These are phyloP conservation scores for Orchestia grillus DNA, from an alignment of 1,140 invertebrate species.

Conservation along the genomic window DNA sequence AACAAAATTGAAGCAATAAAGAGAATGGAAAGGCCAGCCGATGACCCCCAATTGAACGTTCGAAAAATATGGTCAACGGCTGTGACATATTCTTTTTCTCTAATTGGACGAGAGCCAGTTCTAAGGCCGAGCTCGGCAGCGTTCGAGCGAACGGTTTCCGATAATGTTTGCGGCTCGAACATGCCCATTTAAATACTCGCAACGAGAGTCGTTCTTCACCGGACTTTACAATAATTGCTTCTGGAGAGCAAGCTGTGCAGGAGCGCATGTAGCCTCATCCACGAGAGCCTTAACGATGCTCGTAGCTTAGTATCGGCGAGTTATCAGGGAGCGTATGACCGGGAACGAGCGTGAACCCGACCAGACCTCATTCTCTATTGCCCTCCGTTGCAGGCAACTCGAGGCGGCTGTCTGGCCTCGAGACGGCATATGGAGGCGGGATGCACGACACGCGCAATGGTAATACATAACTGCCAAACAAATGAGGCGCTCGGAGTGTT, in stretches of 20 bases:
- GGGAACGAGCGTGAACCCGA: background rate
- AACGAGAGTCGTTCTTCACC: slow-evolving; percentile 10
- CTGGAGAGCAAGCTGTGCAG: slow-evolving; percentile 8
- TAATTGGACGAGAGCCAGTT: background rate
- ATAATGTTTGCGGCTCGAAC: slow-evolving; percentile 45
- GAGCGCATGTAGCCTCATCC: slow-evolving; percentile 14
- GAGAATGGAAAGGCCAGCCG: background rate
- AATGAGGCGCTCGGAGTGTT: background rate
- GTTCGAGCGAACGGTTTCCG: slow-evolving; percentile 39
- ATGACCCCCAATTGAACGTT: background rate
- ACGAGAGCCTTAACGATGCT: slow-evolving; percentile 29
- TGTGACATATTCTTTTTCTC: background rate
- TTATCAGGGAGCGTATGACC: background rate
- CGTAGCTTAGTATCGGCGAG: slow-evolving; percentile 18
- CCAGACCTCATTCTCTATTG: background rate
- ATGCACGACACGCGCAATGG: background rate
- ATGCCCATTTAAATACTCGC: slow-evolving; percentile 47
- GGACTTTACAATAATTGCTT: slow-evolving; percentile 51
- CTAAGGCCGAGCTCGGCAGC: background rate
- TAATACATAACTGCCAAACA: background rate
- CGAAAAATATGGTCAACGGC: background rate
- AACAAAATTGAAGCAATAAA: background rate
- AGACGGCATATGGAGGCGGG: too few species aligned
- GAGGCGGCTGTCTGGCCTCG: too few species aligned
- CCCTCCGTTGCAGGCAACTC: background rate